Percentiles rank a stretch among this genome's conserved stretches.
Conservation (phyloP, 2,797 vertebrate genomes). For the Helostoma temminkii region DNA sequence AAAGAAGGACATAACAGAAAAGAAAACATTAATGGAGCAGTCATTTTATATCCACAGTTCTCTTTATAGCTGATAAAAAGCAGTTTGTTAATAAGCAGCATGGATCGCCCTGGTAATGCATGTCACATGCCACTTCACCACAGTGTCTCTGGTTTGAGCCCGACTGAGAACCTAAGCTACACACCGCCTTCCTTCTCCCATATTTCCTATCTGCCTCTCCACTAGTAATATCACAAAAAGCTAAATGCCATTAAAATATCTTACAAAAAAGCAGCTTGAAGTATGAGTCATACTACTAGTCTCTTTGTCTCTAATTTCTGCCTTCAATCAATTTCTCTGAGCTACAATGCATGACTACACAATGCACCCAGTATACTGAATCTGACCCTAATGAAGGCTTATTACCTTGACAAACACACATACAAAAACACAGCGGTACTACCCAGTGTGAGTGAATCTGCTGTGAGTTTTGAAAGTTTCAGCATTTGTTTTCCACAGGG, state of each 20-base stretch:
- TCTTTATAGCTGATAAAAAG: slow-evolving; percentile 13
- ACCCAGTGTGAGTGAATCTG: slow-evolving; percentile 43
- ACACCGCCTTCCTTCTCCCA: too few species aligned
- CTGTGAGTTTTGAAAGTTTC: slow-evolving; percentile 31
- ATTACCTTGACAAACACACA: slow-evolving; percentile 38
- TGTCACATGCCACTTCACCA: too few species aligned
- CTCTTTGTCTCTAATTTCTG: slow-evolving; percentile 6
- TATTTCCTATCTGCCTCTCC: too few species aligned
- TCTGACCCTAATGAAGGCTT: slow-evolving; percentile 35
- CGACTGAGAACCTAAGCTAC: too few species aligned
- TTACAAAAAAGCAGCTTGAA: slow-evolving; percentile 17
- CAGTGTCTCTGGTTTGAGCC: too few species aligned
- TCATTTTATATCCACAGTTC: slow-evolving; percentile 7
- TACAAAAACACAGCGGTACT: not conserved
- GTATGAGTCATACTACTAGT: slow-evolving; percentile 36
- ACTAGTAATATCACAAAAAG: too few species aligned
- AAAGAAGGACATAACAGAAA: slow-evolving; percentile 7
- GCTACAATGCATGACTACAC: slow-evolving; percentile 46
- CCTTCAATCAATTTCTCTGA: slow-evolving; percentile 40
- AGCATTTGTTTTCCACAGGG: slow-evolving; percentile 42
- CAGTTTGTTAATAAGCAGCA: too few species aligned
- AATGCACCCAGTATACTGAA: slow-evolving; percentile 24
- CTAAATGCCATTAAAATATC: too few species aligned
- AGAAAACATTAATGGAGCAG: not conserved
- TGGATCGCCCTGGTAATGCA: too few species aligned